Conservation (phyloP, 2,888 invertebrate species). For the Scrobipalpa atriplicella region DNA sequence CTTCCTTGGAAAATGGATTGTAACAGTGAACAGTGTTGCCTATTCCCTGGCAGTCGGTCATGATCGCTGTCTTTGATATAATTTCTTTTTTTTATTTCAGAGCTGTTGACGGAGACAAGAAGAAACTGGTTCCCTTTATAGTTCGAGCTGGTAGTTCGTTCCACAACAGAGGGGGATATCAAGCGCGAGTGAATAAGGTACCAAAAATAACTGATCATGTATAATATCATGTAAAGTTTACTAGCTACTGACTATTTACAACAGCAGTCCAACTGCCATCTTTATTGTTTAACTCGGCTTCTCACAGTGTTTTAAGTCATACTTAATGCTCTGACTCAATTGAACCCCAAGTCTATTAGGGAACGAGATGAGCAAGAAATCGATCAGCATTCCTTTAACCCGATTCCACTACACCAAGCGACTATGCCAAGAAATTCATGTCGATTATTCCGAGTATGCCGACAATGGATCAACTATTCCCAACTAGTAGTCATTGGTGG, state of each 20-base stretch:
- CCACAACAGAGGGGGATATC: conserved; percentile 72
- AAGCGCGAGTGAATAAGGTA: conserved; percentile 72
- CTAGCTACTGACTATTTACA: too few species aligned
- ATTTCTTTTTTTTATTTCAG: conserved; percentile 46
- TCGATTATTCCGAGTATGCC: background rate
- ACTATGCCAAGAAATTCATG: background rate
- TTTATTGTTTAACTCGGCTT: too few species aligned
- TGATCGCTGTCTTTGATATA: background rate
- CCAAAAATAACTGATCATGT: background rate
- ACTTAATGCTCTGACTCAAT: too few species aligned
- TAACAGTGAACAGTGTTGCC: too few species aligned
- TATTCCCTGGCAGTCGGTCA: background rate
- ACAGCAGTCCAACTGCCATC: too few species aligned
- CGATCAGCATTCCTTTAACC: too few species aligned
- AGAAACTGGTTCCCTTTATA: conserved; percentile 61
- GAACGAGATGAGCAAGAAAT: too few species aligned
- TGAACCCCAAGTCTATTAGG: too few species aligned
- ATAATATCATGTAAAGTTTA: too few species aligned
- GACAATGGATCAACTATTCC: background rate
- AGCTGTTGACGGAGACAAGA: conserved; percentile 58
- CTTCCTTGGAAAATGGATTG: too few species aligned
- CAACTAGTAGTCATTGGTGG: background rate
- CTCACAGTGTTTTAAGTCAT: too few species aligned
- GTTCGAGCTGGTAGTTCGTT: conserved; percentile 73
- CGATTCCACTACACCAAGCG: background rate